phyloP scores from a whole-genome alignment of 1,140 invertebrate genomes.

The Portunus trituberculatus region DNA sequence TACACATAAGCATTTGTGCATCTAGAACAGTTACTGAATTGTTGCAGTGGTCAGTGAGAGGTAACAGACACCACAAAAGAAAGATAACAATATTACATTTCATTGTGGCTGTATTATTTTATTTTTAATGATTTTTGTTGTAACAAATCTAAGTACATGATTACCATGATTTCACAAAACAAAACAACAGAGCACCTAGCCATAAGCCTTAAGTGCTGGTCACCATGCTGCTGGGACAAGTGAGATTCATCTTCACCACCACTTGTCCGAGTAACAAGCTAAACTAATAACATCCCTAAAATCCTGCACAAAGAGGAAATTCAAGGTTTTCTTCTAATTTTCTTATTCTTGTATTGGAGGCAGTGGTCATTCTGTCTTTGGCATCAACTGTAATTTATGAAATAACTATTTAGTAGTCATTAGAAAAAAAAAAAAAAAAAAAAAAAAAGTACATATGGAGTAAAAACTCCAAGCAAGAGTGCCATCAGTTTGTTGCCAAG shows the following conservation, averaged over 20 bases:
- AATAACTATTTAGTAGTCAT: not conserved
- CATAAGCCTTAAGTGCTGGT: not conserved
- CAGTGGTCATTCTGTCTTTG: not conserved
- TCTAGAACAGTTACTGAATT: constrained; percentile 49
- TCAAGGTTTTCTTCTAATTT: not conserved
- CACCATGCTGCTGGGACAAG: not conserved
- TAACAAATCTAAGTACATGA: constrained; percentile 15
- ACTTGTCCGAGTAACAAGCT: not conserved
- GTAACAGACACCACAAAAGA: constrained; percentile 12
- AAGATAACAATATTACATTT: constrained; percentile 11
- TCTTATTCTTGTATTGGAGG: not conserved
- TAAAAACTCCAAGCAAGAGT: not conserved
- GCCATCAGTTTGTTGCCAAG: not conserved
- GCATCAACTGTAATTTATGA: not conserved
- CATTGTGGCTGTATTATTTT: not conserved
- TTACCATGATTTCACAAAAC: not conserved
- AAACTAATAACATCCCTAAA: constrained; percentile 24
- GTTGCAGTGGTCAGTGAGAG: constrained; percentile 30
- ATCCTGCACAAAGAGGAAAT: not conserved
- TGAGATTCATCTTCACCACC: not conserved
- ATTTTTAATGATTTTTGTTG: not conserved
- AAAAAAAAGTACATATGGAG: not conserved
- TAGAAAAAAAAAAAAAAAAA: not conserved
- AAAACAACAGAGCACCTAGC: not conserved
- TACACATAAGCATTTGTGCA: constrained; percentile 53